Conservation (phyloP, 2,888 invertebrate genomes). For the Parapristionchus giblindavisi region DNA sequence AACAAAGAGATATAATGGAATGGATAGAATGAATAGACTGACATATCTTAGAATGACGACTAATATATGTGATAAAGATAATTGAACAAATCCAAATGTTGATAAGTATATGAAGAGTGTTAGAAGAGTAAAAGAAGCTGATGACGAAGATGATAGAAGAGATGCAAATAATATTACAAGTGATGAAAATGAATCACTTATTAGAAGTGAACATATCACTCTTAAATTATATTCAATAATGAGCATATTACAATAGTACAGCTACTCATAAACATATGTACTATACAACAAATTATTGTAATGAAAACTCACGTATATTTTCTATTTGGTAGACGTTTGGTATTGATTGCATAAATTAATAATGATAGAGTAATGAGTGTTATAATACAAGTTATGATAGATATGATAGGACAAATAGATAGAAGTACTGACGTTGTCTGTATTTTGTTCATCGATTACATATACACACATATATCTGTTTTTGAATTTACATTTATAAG, state of each 20-base stretch:
- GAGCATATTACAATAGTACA: no score
- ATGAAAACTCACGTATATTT: conserved; percentile 8
- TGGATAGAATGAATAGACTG: conserved; percentile 8
- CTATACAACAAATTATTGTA: background rate
- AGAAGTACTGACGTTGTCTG: conserved; percentile 21
- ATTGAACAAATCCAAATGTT: conserved; percentile 57
- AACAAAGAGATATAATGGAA: conserved; percentile 32
- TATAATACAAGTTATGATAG: background rate
- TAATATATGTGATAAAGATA: conserved; percentile 54
- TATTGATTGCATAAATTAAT: conserved; percentile 13
- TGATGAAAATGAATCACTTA: conserved; percentile 24
- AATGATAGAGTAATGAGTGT: background rate
- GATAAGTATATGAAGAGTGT: conserved; percentile 57
- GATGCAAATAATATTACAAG: conserved; percentile 39
- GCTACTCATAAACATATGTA: background rate
- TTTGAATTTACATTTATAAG: no score
- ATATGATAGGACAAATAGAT: conserved; percentile 1
- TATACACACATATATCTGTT: conserved; percentile 5
- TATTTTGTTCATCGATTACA: no score
- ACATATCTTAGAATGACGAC: conserved; percentile 57
- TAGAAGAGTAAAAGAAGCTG: conserved; percentile 56
- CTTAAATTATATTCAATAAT: no score
- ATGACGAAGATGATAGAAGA: conserved; percentile 33
- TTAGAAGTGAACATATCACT: conserved; percentile 3
- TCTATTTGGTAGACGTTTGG: conserved; percentile 3